These are phyloP conservation scores for Pygocentrus nattereri DNA, from an alignment of 2,797 vertebrate genomes.

Conservation along the genomic window DNA sequence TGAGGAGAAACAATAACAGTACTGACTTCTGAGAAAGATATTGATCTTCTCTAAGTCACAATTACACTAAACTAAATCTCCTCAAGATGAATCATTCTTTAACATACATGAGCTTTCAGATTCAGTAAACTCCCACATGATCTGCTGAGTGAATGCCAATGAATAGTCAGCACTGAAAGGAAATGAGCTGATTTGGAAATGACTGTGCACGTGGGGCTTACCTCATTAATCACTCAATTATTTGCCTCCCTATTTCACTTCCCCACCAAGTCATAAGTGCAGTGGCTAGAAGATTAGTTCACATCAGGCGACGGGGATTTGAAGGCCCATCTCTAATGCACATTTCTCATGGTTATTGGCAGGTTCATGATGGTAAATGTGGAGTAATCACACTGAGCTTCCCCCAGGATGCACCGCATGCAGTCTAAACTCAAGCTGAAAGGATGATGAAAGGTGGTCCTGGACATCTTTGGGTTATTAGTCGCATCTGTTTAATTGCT, in stretches of 20 bases:
- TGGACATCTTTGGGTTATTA: constrained; percentile 39
- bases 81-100: constrained; percentile 7
- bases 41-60: not conserved
- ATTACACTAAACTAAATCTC: constrained; percentile 1
- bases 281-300: constrained; percentile 20
- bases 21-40: constrained; percentile 11
- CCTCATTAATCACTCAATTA: constrained; percentile 37
- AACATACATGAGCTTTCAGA: not conserved
- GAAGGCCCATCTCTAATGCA: constrained; percentile 29
- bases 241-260: constrained; percentile 32
- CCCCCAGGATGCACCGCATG: constrained; percentile 21
- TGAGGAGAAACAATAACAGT: not conserved
- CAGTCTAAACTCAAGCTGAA: constrained; percentile 24
- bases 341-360: constrained; percentile 42
- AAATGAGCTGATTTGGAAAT: constrained; percentile 14
- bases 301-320: constrained; percentile 5
- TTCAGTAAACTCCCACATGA: not conserved
- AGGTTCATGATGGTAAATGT: constrained; percentile 25
- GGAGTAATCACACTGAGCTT: not conserved
- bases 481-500: constrained; percentile 42
- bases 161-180: constrained; percentile 1
- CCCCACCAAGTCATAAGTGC: constrained; percentile 23
- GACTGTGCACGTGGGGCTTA: constrained; percentile 2
- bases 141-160: not conserved
- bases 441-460: constrained; percentile 15